phyloP scores from a whole-genome alignment of 2,888 invertebrate genomes.

The Eurytoma californica region DNA sequence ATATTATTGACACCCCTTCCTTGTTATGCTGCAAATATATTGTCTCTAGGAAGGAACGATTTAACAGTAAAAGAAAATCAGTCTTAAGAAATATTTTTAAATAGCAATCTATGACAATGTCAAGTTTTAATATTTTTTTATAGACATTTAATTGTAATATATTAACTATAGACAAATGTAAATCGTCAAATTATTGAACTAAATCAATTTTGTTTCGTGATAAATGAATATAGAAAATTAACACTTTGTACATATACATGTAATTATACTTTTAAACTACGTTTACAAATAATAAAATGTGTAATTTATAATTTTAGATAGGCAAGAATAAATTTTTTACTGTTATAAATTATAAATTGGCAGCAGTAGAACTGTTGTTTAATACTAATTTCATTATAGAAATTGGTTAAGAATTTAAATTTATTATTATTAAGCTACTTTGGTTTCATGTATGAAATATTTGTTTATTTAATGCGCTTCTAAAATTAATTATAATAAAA shows the following conservation, averaged over 20 bases:
- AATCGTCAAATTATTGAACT: not conserved
- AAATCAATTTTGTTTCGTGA: not conserved
- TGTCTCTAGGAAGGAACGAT: constrained; percentile 64
- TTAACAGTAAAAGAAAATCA: constrained; percentile 33
- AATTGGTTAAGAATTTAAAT: too few relatives aligned
- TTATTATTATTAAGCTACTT: too few relatives aligned
- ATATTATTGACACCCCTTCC: constrained; percentile 66
- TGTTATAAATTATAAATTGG: not conserved
- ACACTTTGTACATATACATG: not conserved
- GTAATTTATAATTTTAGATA: constrained; percentile 1
- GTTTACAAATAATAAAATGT: not conserved
- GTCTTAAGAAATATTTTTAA: not conserved
- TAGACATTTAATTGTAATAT: not conserved
- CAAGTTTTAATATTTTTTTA: not conserved
- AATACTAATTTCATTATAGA: too few relatives aligned
- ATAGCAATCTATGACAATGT: not conserved
- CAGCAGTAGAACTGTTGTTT: constrained; percentile 9
- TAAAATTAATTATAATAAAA: too few relatives aligned
- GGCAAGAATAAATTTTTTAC: not conserved
- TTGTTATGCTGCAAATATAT: constrained; percentile 64
- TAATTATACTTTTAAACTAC: not conserved
- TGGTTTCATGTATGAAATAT: too few relatives aligned
- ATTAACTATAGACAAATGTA: not conserved
- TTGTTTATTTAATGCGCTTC: too few relatives aligned
- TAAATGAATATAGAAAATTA: not conserved